Percentiles rank a stretch among this genome's conserved stretches.
Conservation (phyloP, 2,888 invertebrate species). For the Cremastobaeus sp. region DNA sequence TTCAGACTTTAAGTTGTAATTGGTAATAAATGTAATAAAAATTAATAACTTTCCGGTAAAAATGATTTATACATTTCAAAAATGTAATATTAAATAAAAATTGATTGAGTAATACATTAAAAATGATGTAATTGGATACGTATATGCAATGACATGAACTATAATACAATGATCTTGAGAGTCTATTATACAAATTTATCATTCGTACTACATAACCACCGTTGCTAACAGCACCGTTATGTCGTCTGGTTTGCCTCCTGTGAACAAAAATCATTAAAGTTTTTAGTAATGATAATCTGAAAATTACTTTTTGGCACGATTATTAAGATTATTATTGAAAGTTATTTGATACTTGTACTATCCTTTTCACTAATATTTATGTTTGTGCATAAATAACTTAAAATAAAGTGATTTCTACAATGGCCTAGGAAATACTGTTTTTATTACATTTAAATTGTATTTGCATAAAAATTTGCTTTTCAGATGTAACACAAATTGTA, state of each 20-base stretch:
- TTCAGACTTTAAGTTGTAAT: too few species aligned
- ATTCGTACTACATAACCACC: constrained; percentile 82
- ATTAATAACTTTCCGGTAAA: too few species aligned
- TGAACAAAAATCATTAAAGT: constrained; percentile 70
- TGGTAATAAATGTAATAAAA: too few species aligned
- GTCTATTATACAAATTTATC: constrained; percentile 72
- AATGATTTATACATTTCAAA: constrained; percentile 66
- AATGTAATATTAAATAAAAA: constrained; percentile 71
- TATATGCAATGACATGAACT: constrained; percentile 76
- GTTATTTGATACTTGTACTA: too few species aligned
- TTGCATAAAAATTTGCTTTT: background rate
- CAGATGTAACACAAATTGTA: background rate
- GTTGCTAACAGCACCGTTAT: constrained; percentile 98
- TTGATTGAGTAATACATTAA: constrained; percentile 68
- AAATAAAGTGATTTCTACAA: too few species aligned
- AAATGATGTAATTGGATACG: constrained; percentile 72
- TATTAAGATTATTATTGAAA: too few species aligned
- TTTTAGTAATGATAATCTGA: too few species aligned
- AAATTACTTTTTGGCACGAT: too few species aligned
- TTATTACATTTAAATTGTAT: background rate
- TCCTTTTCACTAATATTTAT: too few species aligned
- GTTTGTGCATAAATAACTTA: constrained; percentile 11
- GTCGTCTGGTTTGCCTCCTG: constrained; percentile 99
- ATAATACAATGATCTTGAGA: constrained; percentile 76
- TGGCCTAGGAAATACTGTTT: too few species aligned